Base-by-base conservation (phyloP, 2,888 invertebrate species). In the Anagyrus pseudococci region DNA sequence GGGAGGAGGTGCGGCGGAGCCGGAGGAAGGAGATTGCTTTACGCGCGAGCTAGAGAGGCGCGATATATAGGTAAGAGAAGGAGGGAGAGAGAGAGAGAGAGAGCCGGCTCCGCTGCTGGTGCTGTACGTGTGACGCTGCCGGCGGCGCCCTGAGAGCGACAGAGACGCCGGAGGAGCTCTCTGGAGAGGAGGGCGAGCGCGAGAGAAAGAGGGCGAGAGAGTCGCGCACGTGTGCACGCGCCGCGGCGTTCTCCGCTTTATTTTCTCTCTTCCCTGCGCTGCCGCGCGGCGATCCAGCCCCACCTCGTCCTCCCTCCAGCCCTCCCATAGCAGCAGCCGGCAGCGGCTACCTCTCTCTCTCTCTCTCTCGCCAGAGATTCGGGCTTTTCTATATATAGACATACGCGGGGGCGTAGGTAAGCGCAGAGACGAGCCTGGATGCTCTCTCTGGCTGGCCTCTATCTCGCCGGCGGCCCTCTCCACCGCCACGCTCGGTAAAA, bases 21-120 rank as follows among this genome's bases (percentile, higher is more conserved):
- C 23, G 23, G 40, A 25, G 17, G 65, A 57, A 50, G 63, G 54
- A 56, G 48, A 61, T 61, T 56, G 55, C 61, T 48, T 54, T 23
- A 17, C 29, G 44, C 50, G 37, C 49, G 43, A 20, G 48, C 23
- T 4, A 49, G 54, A 29, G 10, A 29, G 29, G 50, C 33, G 62
- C 58, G 57, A 64, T 58, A 58, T 53, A 60, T 56, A 50, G 29
- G 62, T 48, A n/a, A n/a, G n/a, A n/a, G n/a, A n/a, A n/a, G 66
- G 58, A 37, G 56, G 61, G 40, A 58, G 63, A 62, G 66, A 23
- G 15, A 15, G 40, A 15, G 40, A 15, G 15, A 4, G n/a, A 7
- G 40, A 41, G 40, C 4, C 15, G 15, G 15, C 15, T 15, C 17
- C n/a, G 10, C 8, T 19, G 26, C 4, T 40, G 25, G 22, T 26